Percentiles rank a stretch among this genome's conserved stretches.
Conservation (phyloP, 2,113 vertebrate genomes). For the Prietella phreatophila region DNA sequence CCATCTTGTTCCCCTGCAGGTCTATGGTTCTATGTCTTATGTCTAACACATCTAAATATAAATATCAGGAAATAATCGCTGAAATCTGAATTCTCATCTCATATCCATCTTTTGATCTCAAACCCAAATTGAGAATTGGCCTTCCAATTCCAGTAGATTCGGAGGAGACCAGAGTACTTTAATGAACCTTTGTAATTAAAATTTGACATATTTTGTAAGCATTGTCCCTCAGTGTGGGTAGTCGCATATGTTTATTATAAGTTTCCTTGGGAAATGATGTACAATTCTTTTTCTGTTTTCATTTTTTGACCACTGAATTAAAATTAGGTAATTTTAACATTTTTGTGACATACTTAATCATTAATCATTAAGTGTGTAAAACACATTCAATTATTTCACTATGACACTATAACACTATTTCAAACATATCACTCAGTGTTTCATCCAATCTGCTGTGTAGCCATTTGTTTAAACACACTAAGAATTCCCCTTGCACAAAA, state of each 20-base stretch:
- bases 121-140: no score
- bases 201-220: background rate
- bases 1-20: no score
- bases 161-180: background rate
- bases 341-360: conserved; percentile 12
- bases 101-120: no score
- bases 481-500: conserved; percentile 25
- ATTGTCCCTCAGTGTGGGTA: background rate
- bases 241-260: background rate
- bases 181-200: background rate
- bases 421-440: conserved; percentile 14
- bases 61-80: no score
- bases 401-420: no score
- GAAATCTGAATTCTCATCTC: no score
- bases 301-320: background rate
- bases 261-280: background rate
- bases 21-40: no score
- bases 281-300: background rate
- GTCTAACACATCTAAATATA: no score
- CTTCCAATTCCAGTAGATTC: no score
- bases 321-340: background rate
- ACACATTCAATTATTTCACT: no score
- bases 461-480: conserved; percentile 26
- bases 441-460: background rate
- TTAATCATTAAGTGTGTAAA: background rate